Evolutionary conservation across 2,888 invertebrate species (phyloP), one percentile per base, ranked within the genome.

Genomic region (Erebia aethiops): DNA sequence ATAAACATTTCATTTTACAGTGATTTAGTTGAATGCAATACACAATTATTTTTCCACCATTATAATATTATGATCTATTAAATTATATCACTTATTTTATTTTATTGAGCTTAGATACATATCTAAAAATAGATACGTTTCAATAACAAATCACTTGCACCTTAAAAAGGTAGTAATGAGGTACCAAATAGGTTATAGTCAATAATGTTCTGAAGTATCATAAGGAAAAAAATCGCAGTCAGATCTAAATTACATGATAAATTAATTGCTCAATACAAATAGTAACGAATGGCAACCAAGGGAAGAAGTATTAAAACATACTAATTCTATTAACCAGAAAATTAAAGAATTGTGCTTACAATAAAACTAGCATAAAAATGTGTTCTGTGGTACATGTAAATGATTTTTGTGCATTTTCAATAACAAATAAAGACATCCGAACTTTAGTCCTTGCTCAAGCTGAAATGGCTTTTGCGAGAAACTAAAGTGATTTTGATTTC

Each of bases 401-500:
- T 52, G 1, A 52, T 51, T 51, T 51, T 51, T n/a, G 11, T 11
- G 13, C 13, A 57, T 13, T 16, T 26, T 13, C 21, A 57, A 21
- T 21, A 14, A 57, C 7, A 9, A 26, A 43, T 18, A 16, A 16
- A 18, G 43, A 0, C 18, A 60, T 60, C 43, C 35, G 35, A 35
- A 35, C 35, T 35, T 35, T 11, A 35, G 16, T 18, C 35, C 54
- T 56, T 65, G 18, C 16, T 65, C 54, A 16, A 54, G 26, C 46
- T 21, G 26, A 67, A 58, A 49, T 58, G 21, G 66, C 66, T 57
- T 49, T 66, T 58, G 58, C 16, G 61, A 71, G 73, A 70, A 71
- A 67, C 67, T 70, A 71, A 69, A 74, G 72, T 76, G 73, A n/a
- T n/a, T n/a, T n/a, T n/a, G n/a, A n/a, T n/a, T n/a, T n/a, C n/a